These are phyloP conservation scores for Amitus sp. DNA, from an alignment of 2,888 invertebrate genomes.

Conservation along the genomic window DNA sequence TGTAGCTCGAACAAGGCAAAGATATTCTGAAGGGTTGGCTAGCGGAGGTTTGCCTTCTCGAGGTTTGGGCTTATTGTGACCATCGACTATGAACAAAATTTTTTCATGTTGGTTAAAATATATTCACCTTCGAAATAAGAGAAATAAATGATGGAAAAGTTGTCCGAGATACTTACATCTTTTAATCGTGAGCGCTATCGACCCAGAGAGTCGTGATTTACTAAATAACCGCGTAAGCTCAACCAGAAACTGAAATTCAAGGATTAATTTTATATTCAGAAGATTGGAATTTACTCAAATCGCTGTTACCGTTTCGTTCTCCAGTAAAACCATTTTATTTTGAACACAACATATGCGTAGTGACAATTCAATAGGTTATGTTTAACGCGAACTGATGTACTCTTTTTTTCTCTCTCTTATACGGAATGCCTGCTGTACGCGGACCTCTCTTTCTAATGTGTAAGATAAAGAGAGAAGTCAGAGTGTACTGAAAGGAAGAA, in stretches of 20 bases:
- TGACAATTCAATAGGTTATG: no score
- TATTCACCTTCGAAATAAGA: no score
- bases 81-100: conserved; percentile 87
- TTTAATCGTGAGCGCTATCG: conserved; percentile 91
- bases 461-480: no score
- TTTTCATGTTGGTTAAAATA: no score
- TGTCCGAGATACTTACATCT: conserved; percentile 82
- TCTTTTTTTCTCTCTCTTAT: no score
- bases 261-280: conserved; percentile 13
- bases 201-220: conserved; percentile 81
- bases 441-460: no score
- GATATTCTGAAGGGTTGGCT: conserved; percentile 74
- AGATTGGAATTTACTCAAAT: conserved; percentile 4
- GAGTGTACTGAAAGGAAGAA: no score
- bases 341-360: conserved; percentile 56
- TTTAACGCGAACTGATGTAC: no score
- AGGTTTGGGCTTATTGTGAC: conserved; percentile 79
- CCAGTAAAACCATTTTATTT: conserved; percentile 74
- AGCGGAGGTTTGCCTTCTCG: conserved; percentile 73
- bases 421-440: no score
- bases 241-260: conserved; percentile 79
- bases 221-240: conserved; percentile 89
- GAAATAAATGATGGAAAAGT: no score
- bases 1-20: conserved; percentile 88
- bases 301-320: conserved; percentile 72